These are phyloP conservation scores for Bubalus kerabau DNA, from an alignment of 2,113 vertebrate species.

Conservation along the genomic window DNA sequence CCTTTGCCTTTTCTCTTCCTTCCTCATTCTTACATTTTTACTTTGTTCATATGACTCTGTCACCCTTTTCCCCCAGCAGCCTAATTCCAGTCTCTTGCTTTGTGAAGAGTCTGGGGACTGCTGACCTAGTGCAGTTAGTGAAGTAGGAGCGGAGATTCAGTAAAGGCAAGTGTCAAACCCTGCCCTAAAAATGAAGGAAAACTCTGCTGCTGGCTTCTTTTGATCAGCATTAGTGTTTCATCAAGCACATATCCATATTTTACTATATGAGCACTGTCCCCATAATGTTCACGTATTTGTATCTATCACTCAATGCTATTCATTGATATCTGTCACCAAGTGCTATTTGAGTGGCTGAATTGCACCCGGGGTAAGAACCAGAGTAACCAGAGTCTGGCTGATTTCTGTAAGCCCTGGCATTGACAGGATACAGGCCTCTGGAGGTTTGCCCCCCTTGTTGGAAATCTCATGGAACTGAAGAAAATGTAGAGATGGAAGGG, in stretches of 20 bases:
- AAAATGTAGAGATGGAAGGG: background rate
- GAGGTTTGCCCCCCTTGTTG: background rate
- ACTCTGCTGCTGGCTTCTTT: background rate
- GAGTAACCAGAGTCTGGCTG: background rate
- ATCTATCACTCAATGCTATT: background rate
- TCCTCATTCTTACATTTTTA: background rate
- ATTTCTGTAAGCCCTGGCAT: background rate
- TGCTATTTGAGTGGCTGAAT: background rate
- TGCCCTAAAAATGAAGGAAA: background rate
- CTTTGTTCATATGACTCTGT: background rate
- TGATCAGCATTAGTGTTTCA: background rate
- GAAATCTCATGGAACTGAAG: background rate
- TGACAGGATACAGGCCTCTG: background rate
- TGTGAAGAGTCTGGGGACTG: background rate
- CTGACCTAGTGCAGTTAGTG: too few relatives aligned
- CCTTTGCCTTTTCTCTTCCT: background rate
- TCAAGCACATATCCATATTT: background rate
- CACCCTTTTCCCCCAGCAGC: background rate
- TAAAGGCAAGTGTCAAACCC: background rate
- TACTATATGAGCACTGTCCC: background rate
- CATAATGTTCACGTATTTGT: background rate
- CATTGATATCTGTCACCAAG: background rate
- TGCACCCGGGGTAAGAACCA: background rate
- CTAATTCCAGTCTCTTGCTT: too few relatives aligned
- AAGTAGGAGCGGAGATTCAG: background rate